These are phyloP conservation scores for Marcusenius ussheri DNA, from an alignment of 2,113 vertebrate species.

Conservation along the genomic window DNA sequence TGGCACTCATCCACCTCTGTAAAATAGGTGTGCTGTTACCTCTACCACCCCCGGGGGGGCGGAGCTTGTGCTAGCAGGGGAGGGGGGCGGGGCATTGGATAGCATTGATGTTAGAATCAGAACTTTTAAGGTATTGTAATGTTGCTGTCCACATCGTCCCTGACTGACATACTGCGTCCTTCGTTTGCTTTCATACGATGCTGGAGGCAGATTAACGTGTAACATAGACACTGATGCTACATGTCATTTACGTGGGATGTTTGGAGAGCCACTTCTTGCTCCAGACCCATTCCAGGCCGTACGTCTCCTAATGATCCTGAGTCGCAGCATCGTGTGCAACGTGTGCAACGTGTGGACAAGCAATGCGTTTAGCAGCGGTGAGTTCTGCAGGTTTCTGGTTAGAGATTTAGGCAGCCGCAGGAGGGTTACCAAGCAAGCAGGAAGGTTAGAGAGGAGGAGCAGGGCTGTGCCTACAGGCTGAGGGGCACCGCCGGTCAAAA, in stretches of 20 bases:
- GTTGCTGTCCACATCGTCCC: constrained; percentile 26
- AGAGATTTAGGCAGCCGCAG: constrained; percentile 26
- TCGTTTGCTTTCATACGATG: not conserved
- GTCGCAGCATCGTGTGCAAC: not conserved
- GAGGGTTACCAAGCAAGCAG: constrained; percentile 43
- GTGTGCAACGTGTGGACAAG: constrained; percentile 29
- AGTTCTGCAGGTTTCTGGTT: constrained; percentile 28
- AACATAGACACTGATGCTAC: not conserved
- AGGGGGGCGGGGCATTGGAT: constrained; percentile 10
- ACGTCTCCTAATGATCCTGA: not conserved
- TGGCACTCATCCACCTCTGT: constrained; percentile 93
- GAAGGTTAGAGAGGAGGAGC: constrained; percentile 45
- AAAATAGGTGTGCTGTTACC: constrained; percentile 84
- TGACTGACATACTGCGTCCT: not conserved
- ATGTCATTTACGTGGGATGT: not conserved
- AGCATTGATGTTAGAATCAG: constrained; percentile 36
- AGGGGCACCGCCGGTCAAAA: constrained; percentile 48
- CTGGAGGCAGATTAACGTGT: not conserved
- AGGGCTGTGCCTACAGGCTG: constrained; percentile 51
- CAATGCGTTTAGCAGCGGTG: constrained; percentile 34
- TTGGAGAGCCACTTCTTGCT: not conserved
- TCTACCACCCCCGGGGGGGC: constrained; percentile 45
- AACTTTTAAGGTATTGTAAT: constrained; percentile 48
- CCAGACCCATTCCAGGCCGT: not conserved
- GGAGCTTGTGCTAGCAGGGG: constrained; percentile 20